These are phyloP conservation scores for Rachycentron canadum DNA, from an alignment of 2,797 vertebrate species.

Conservation along the genomic window DNA sequence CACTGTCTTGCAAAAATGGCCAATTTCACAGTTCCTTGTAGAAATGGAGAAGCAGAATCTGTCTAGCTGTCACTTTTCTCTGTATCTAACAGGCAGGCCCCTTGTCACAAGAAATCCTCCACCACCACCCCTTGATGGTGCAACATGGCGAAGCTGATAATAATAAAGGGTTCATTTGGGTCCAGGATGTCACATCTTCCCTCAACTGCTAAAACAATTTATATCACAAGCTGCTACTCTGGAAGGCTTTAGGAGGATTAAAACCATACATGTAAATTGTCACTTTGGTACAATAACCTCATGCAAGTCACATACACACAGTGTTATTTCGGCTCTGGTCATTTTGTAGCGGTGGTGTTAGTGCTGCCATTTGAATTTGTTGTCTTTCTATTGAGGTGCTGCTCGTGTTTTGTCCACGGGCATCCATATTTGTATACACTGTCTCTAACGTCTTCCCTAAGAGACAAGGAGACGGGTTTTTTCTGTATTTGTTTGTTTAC, in stretches of 20 bases:
- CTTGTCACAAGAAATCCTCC: not conserved
- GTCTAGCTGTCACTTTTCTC: not conserved
- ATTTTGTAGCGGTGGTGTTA: not conserved
- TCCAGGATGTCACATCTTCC: not conserved
- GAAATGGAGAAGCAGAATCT: not conserved
- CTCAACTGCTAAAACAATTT: not conserved
- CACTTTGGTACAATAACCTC: not conserved
- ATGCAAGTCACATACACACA: not conserved
- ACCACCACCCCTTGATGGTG: not conserved
- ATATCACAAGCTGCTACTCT: not conserved
- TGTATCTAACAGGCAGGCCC: not conserved
- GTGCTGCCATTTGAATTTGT: not conserved
- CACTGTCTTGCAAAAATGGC: not conserved
- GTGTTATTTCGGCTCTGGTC: not conserved
- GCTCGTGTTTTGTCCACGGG: not conserved
- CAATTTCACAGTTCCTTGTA: not conserved
- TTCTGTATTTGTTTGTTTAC: not conserved
- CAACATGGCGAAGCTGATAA: not conserved
- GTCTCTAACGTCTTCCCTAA: fast-evolving
- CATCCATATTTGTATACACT: not conserved
- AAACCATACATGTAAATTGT: not conserved
- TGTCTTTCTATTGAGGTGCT: not conserved
- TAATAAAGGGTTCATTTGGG: not conserved
- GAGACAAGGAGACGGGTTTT: not conserved
- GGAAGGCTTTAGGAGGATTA: not conserved